These are phyloP conservation scores for Asteroscopus sphinx DNA, from an alignment of 2,888 invertebrate genomes.

Conservation along the genomic window DNA sequence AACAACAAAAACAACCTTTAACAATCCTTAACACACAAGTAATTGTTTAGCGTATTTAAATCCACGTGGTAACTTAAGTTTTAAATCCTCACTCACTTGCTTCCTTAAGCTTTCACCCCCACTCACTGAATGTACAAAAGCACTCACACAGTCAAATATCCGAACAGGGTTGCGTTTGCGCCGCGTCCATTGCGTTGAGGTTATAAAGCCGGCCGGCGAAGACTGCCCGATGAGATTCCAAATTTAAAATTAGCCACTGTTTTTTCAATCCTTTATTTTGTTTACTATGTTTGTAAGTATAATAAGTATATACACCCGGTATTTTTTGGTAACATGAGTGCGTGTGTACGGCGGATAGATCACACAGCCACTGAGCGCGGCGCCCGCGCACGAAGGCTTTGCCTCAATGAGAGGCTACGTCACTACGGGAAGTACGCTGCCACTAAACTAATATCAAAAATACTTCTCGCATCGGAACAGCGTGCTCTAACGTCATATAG, in stretches of 20 bases:
- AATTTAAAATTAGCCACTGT: constrained; percentile 35
- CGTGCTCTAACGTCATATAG: constrained; percentile 70
- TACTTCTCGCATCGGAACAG: constrained; percentile 73
- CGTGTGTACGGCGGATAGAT: constrained; percentile 87
- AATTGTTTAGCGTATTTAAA: constrained; percentile 8
- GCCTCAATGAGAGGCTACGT: constrained; percentile 85
- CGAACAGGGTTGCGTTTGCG: constrained; percentile 72
- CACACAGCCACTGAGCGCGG: constrained; percentile 85
- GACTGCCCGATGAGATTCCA: constrained; percentile 58
- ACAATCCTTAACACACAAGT: constrained; percentile 1
- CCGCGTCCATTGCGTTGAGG: constrained; percentile 72
- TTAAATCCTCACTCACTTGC: constrained; percentile 77
- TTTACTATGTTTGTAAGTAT: constrained; percentile 19
- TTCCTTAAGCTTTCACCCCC: constrained; percentile 68
- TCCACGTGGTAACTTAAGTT: constrained; percentile 42
- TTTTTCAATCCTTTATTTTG: constrained; percentile 13
- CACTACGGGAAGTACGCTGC: constrained; percentile 87
- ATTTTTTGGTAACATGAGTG: constrained; percentile 74
- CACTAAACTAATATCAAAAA: constrained; percentile 77
- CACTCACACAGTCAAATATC: constrained; percentile 83
- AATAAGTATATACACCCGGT: constrained; percentile 29
- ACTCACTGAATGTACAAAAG: constrained; percentile 76
- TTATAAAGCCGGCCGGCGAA: constrained; percentile 69
- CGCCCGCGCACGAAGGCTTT: constrained; percentile 78
- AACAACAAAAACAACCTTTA: constrained; percentile 33